Conservation (phyloP, 2,888 invertebrate species). For the Drosophila colorata region DNA sequence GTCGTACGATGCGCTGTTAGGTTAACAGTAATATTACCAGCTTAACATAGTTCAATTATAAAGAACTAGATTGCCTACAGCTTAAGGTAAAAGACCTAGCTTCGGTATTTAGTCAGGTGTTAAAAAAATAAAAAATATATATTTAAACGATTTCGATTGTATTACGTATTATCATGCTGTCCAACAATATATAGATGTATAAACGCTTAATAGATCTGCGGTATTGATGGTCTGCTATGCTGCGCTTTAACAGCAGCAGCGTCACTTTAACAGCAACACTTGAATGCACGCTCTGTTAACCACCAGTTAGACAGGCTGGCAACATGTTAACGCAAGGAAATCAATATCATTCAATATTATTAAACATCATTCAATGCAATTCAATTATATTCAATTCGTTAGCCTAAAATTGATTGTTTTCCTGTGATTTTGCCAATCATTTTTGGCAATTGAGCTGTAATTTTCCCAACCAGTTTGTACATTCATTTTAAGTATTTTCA, state of each 20-base stretch:
- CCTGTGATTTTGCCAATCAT: constrained; percentile 22
- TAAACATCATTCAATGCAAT: constrained; percentile 34
- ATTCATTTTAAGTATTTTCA: neutral
- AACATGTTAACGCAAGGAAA: neutral
- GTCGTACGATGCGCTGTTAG: neutral
- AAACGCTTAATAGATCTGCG: neutral
- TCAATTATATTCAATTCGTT: constrained; percentile 25
- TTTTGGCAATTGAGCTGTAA: constrained; percentile 24
- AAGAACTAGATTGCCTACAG: no score
- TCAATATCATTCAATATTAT: constrained; percentile 25
- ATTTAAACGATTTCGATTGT: neutral
- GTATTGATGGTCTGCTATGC: neutral
- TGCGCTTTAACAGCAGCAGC: neutral
- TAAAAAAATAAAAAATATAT: no score
- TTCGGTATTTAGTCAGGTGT: no score
- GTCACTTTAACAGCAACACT: constrained; percentile 1
- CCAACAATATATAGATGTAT: neutral
- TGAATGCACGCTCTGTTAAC: constrained; percentile 5
- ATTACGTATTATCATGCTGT: neutral
- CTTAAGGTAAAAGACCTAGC: no score
- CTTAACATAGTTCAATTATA: neutral
- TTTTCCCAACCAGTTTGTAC: constrained; percentile 29
- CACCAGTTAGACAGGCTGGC: neutral
- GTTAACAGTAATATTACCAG: neutral
- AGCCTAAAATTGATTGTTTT: constrained; percentile 24